A percentile compares a stretch with the other conserved stretches of the same genome.
phyloP scores from a whole-genome alignment of 2,113 vertebrate genomes.

The Tachycineta bicolor region DNA sequence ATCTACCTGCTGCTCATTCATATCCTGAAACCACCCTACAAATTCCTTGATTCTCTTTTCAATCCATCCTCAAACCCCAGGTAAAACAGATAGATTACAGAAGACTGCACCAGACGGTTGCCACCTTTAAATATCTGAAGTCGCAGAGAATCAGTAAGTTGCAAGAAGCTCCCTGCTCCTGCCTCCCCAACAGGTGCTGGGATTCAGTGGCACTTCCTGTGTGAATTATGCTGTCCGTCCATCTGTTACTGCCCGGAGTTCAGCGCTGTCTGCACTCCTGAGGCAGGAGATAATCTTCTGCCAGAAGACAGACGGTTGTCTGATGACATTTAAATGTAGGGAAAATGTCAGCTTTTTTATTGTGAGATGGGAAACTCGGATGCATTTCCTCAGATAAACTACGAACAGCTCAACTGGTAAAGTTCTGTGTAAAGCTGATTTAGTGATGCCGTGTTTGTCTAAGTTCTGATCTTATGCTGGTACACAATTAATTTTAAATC shows the following conservation, averaged over 20 bases:
- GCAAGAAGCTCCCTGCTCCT: conserved; percentile 18
- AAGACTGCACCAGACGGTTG: neutral
- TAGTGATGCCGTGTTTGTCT: conserved; percentile 45
- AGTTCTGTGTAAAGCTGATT: conserved; percentile 42
- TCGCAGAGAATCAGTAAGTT: conserved; percentile 42
- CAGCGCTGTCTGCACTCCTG: neutral
- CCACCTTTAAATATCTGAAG: conserved; percentile 52
- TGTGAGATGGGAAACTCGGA: conserved; percentile 24
- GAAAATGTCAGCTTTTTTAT: conserved; percentile 44
- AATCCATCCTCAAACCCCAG: conserved; percentile 5
- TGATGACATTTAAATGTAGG: conserved; percentile 63
- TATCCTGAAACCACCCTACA: neutral
- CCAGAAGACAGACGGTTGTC: conserved; percentile 31
- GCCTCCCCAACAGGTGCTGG: conserved; percentile 43
- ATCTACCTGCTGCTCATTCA: neutral
- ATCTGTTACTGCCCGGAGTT: conserved; percentile 34
- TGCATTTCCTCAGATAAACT: conserved; percentile 26
- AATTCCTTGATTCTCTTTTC: neutral
- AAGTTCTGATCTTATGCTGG: conserved; percentile 15
- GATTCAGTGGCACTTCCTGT: conserved; percentile 31
- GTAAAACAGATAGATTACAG: conserved; percentile 9
- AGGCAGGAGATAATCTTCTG: conserved; percentile 22
- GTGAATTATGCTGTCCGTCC: conserved; percentile 40
- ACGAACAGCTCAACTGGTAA: conserved; percentile 15
- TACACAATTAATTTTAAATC: conserved; percentile 57